Evolutionary conservation across 2,797 vertebrate species (phyloP), one percentile per base, ranked within the genome.

Genomic region (Rallus crepitans): DNA sequence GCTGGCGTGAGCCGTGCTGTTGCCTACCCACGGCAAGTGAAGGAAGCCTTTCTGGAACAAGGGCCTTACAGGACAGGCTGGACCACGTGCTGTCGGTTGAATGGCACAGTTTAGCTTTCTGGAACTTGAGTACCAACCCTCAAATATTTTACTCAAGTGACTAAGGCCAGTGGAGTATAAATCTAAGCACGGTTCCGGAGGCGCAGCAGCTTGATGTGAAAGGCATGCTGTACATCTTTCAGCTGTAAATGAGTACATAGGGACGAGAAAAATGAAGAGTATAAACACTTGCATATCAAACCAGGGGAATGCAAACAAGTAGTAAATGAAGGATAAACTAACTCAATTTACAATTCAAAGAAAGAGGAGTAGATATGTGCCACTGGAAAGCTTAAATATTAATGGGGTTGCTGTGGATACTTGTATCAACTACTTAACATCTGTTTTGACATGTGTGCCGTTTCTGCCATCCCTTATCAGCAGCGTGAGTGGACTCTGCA

Each of bases 351-450:
- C 92, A 97, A 95, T 89, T 94, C 92, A 96, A 93, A 96, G 94
- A 47, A 77, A 95, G 87, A 93, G 87, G 88, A 94, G 87, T 82
- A 92, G 91, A 24, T 83, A 91, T 48, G 80, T 84, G 87, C 87
- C 75, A 91, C 85, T 96, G 94, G 96, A 95, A 94, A 96, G 83
- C 94, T 91, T 96, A 89, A 93, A 96, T 95, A 95, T 96, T 96
- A 56, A 96, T 95, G 24, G 81, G 0, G 59, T 91, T 95, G 90
- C 95, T 91, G 85, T 88, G 87, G 94, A 94, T 95, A 93, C 87
- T 84, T 86, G 30, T 66, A 94, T 78, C 82, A 88, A 76, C 79
- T 90, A 39, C 73, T 88, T 95, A 92, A 96, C 90, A 92, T 93
- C 82, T 87, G 90, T 71, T 93, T 76, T 75, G 94, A 86, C 94